Evolutionary conservation across 2,888 invertebrate species (phyloP), one percentile per base, ranked within the genome.

Genomic region (Patella depressa): DNA sequence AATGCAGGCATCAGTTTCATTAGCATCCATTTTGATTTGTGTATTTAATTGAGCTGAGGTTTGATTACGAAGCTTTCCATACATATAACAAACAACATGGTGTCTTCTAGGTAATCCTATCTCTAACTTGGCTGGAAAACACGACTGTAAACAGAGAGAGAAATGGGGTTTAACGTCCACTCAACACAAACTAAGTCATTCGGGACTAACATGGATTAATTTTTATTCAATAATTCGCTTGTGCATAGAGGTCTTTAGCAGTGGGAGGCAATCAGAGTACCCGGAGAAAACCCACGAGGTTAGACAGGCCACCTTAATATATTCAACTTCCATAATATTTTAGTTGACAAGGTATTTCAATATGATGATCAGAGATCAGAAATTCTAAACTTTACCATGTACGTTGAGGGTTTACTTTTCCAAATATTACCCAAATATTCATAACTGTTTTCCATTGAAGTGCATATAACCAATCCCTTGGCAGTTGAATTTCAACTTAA

Each of bases 31-130:
- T 78, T 88, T 84, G 7, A 90, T 75, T 24, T 82, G 76, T 14
- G 83, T 53, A 54, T 81, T 81, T 45, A 90, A 80, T 0, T 54
- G 71, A 1, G 83, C 80, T 7, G 88, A 77, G 3, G 88, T 89
- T 57, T 84, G 77, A 17, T 81, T 83, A 57, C 79, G 74, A 74
- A 90, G 82, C 73, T 86, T 86, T 4, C 89, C 89, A 82, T 89
- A 86, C 15, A 92, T 84, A 81, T 92, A 93, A 4, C 91, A 85
- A 0, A 93, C 92, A 65, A 92, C 82, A 81, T 92, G 92, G 78
- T 93, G 93, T 11, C 91, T 86, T 72, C 82, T 88, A 24, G 93
- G 92, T 19, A 82, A 80, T 1, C 92, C 93, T 17, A 88, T 79
- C 11, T 88, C 84, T 55, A 92, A 83, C 77, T 88, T 87, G 11